Base-by-base conservation (phyloP, 1,140 invertebrate genomes). In the Sinella curviseta region DNA sequence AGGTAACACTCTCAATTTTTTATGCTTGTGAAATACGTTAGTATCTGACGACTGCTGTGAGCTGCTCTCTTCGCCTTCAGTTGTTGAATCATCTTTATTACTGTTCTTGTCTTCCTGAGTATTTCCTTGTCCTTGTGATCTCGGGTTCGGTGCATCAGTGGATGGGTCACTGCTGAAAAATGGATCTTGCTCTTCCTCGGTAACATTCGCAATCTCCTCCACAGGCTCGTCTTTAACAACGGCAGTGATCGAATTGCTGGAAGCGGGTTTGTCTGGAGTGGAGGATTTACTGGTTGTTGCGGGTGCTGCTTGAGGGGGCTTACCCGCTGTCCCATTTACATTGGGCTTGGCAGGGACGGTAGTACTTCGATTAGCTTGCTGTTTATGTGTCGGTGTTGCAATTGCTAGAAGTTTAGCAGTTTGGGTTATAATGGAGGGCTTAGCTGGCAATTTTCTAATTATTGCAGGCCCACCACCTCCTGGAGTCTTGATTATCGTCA, bases 1-100 rank as follows among this genome's bases (percentile, higher is more conserved):
- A 30, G 65, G 30, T 31, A 70, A 30, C 2, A 70, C 31, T n/a
- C 65, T 8, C 65, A 70, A n/a, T n/a, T 70, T 70, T 70, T 70
- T 70, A 70, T 70, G 65, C n/a, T 33, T 70, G 31, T 33, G 65
- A n/a, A 70, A 70, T 4, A 70, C 65, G 30, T 70, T 70, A 12
- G 57, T 60, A 26, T 60, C 57, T 4, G n/a, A n/a, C n/a, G n/a
- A n/a, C n/a, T n/a, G n/a, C n/a, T n/a, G n/a, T n/a, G n/a, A n/a
- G 39, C 39, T 48, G 39, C 39, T 48, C 17, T 48, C 4, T 48
- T 17, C 17, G 12, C 57, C 57, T 60, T 60, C 24, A n/a, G 3
- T 26, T 26, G 14, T 60, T 17, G 14, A 3, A 3, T 60, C 57
- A 3, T 3, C 14, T 4, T 60, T 60, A 8, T 60, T 60, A 26